Base-by-base conservation (phyloP, 2,113 vertebrate species). In the Nycticorax nycticorax region DNA sequence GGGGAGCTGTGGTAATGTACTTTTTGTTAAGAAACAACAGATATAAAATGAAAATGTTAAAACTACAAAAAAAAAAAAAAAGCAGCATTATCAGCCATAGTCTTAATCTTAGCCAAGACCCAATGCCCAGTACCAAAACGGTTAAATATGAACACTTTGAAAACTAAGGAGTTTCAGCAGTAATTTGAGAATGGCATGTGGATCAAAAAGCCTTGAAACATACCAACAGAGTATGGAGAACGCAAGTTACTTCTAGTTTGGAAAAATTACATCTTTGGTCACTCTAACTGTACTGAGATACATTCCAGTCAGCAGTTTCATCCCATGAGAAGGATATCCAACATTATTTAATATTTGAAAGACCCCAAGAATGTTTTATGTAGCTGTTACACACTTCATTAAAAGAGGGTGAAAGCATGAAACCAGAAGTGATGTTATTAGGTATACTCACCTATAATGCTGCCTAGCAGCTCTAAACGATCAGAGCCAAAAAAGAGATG, bases 401-500 rank as follows among this genome's bases (percentile, higher is more conserved):
- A 43, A 9, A 81, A 57, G 73, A 87, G 33, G 22, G n/a, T 59
- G 56, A 86, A 86, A 80, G n/a, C 59, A n/a, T 69, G 59, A 87
- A 94, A 74, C 12, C n/a, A 53, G 33, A 63, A 84, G 41, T 18
- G 52, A 41, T 26, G 19, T 30, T 18, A 33, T 30, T 35, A 85
- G 39, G 14, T 3, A 39, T 50, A 98, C 98, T 99, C 94, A 99
- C 99, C 99, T 35, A 99, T 98, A 67, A 98, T 39, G 24, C 97
- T 72, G 8, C 99, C 98, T 87, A 99, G 98, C 77, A 99, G 93
- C 93, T 99, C 99, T 96, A 99, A 98, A 79, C 99, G 97, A 97
- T 99, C 99, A 7, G 98, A 99, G 73, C 99, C 99, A 95, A 99
- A 99, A 68, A 99, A 98, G 89, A 98, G 91, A 79, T 99, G 97